These are phyloP conservation scores for Rallus crepitans DNA, from an alignment of 2,797 vertebrate species.

Conservation along the genomic window DNA sequence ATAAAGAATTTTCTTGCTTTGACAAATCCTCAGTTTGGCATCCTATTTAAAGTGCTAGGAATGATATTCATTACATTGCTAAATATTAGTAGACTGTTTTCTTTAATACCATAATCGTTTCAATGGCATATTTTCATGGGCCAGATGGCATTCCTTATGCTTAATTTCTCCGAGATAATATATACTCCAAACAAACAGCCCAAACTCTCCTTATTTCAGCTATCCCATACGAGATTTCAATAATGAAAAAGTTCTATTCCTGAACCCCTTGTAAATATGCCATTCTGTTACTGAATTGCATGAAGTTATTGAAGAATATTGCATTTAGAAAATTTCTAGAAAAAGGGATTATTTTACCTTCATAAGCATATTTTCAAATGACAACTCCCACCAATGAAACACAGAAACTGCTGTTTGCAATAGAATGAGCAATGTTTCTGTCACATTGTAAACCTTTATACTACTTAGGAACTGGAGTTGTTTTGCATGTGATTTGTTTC, in stretches of 20 bases:
- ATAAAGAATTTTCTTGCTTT: not conserved
- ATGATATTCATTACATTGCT: not conserved
- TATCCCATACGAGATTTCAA: not conserved
- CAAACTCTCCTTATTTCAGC: not conserved
- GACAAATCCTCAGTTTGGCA: not conserved
- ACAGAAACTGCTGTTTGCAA: not conserved
- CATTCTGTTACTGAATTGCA: not conserved
- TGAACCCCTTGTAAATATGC: not conserved
- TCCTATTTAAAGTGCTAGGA: not conserved
- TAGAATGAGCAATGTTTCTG: not conserved
- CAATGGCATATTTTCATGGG: not conserved
- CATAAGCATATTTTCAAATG: not conserved
- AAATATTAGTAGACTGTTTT: not conserved
- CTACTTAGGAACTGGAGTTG: not conserved
- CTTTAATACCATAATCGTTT: not conserved
- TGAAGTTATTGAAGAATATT: not conserved
- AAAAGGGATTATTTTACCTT: not conserved
- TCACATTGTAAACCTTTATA: not conserved
- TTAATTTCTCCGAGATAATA: slow-evolving; percentile 17
- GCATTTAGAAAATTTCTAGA: not conserved
- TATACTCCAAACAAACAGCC: not conserved
- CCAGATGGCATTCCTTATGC: not conserved
- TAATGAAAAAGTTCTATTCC: not conserved
- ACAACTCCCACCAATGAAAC: not conserved
- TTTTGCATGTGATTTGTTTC: not conserved